Evolutionary conservation across 2,797 vertebrate genomes (phyloP).

Genomic region (Danio choprae): DNA sequence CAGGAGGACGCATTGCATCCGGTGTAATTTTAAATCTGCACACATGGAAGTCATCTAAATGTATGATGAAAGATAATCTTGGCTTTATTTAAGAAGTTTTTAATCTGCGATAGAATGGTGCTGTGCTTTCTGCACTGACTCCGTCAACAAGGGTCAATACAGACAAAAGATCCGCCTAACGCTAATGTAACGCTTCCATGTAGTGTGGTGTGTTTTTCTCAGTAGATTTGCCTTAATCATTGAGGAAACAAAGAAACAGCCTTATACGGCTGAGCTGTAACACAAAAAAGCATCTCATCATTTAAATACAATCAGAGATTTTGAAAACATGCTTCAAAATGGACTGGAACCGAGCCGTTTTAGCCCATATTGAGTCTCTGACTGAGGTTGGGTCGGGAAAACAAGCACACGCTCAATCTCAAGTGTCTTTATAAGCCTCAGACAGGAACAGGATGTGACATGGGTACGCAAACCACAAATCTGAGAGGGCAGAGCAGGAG

Average conservation of each 20-base stretch:
- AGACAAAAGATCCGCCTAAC: slow-evolving; percentile 7
- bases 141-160: not conserved
- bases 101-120: slow-evolving; percentile 20
- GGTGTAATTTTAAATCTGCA: slow-evolving; percentile 24
- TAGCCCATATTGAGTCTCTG: slow-evolving; percentile 46
- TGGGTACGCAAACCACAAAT: slow-evolving; percentile 67
- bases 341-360: slow-evolving; percentile 37
- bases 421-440: slow-evolving; percentile 55
- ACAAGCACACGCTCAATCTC: slow-evolving; percentile 25
- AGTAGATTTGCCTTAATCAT: slow-evolving; percentile 22
- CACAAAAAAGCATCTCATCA: slow-evolving; percentile 26
- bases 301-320: slow-evolving; percentile 30
- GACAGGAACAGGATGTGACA: slow-evolving; percentile 44
- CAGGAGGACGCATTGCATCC: slow-evolving; percentile 36
- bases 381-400: slow-evolving; percentile 31
- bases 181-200: slow-evolving; percentile 8
- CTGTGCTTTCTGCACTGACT: slow-evolving; percentile 27
- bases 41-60: slow-evolving; percentile 37
- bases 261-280: slow-evolving; percentile 33
- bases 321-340: slow-evolving; percentile 55
- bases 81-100: slow-evolving; percentile 3
- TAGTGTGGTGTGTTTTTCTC: slow-evolving; percentile 48
- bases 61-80: slow-evolving; percentile 17
- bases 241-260: not conserved
- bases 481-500: slow-evolving; percentile 71